Evolutionary conservation across 1,140 invertebrate genomes (phyloP), one percentile per base, ranked within the genome.

Genomic region (Saxidomus purpurata): DNA sequence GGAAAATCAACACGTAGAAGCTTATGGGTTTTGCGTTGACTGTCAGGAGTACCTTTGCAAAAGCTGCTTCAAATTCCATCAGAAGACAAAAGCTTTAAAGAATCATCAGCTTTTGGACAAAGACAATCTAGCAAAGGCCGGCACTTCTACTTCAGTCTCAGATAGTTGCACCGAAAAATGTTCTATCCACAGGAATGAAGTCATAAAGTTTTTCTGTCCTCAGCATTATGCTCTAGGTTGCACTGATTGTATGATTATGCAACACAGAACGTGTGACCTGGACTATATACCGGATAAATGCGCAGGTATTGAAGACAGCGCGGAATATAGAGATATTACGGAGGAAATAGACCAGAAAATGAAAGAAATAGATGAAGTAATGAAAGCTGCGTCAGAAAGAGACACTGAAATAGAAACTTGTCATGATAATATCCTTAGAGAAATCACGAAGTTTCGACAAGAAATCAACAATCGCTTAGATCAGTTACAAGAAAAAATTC

Each of bases 141-240:
- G 8, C 13, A 19, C 22, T 15, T 55, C 52, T 15, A 28, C 9
- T 28, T 28, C 59, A 28, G 28, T 4, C 1, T 3, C 59, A 28
- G 59, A 63, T 8, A 15, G 25, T 63, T 25, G 25, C 25, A 63
- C 59, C 8, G n/a, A 63, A 28, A 63, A n/a, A 63, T 63, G 59
- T 63, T 28, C 25, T 3, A 63, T n/a, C 19, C 59, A 63, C n/a
- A 15, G 11, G n/a, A 28, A 63, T 28, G 25, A 63, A 28, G n/a
- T 63, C 4, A 63, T 63, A 22, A 63, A 63, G 59, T 63, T 63
- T 63, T 63, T 63, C 59, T 63, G 59, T 28, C 59, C 59, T 8
- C 25, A 9, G 15, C 59, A 63, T 28, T 22, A 63, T 8, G 25
- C 22, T 6, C n/a, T 63, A 9, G 59, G 59, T 11, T 63, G 59